These are phyloP conservation scores for Kuschelorhynchus macadamiae DNA, from an alignment of 2,888 invertebrate genomes.

Conservation along the genomic window DNA sequence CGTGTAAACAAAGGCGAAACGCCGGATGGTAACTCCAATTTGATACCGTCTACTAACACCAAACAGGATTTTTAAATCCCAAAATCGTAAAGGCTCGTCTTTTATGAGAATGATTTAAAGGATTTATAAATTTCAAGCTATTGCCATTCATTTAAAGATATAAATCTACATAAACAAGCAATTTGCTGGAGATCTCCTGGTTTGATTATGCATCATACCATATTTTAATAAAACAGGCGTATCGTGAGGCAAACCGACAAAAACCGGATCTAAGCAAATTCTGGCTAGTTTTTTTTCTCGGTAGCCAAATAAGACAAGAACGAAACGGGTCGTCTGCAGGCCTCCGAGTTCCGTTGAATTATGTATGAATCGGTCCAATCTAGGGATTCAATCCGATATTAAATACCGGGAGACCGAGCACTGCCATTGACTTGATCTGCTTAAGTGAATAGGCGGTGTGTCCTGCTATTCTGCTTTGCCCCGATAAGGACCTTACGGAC, in stretches of 20 bases:
- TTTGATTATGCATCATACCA: background rate
- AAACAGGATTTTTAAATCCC: too few relatives aligned
- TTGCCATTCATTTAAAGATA: too few relatives aligned
- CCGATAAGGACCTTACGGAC: constrained; percentile 26
- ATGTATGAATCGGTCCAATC: constrained; percentile 57
- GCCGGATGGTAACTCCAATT: too few relatives aligned
- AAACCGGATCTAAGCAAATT: background rate
- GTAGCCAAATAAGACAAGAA: constrained; percentile 35
- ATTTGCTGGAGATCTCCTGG: too few relatives aligned
- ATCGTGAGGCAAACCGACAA: background rate
- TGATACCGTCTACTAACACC: too few relatives aligned
- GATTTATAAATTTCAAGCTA: too few relatives aligned
- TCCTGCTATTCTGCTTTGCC: constrained; percentile 32
- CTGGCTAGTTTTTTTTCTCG: background rate
- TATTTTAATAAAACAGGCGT: background rate
- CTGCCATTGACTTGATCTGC: constrained; percentile 45
- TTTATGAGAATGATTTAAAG: too few relatives aligned
- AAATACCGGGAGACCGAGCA: constrained; percentile 53
- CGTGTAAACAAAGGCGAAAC: too few relatives aligned
- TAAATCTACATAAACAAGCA: too few relatives aligned
- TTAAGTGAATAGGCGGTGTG: constrained; percentile 44
- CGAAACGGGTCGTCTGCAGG: constrained; percentile 24
- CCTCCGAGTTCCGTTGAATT: constrained; percentile 53
- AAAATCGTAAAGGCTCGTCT: too few relatives aligned
- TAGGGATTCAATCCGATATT: constrained; percentile 55